Percentiles rank a stretch among this genome's conserved stretches.
phyloP scores from a whole-genome alignment of 2,113 vertebrate genomes.

The Zapus hudsonius region DNA sequence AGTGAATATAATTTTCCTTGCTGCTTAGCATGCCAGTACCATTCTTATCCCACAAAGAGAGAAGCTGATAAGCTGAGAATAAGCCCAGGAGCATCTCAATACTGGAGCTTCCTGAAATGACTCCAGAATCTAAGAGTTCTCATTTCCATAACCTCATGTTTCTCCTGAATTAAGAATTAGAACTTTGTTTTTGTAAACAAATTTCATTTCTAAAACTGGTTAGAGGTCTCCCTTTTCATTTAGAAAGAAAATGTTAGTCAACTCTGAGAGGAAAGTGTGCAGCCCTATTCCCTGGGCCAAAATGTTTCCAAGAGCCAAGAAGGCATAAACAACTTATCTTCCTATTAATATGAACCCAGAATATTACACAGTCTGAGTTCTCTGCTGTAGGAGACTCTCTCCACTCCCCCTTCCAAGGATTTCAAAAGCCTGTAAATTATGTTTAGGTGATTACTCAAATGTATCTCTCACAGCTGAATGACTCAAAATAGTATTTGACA shows the following conservation, averaged over 20 bases:
- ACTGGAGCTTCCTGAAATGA: neutral
- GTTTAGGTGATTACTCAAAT: neutral
- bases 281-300: neutral
- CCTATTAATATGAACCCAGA: neutral
- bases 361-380: neutral
- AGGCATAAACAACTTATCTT: neutral
- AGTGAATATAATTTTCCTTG: neutral
- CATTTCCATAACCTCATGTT: neutral
- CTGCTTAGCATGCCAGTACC: neutral
- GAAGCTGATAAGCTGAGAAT: neutral
- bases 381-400: neutral
- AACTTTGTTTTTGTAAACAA: neutral
- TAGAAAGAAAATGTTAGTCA: neutral
- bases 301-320: neutral
- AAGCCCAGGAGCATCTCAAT: neutral
- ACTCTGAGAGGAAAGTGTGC: neutral
- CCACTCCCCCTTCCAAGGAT: neutral
- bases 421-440: neutral
- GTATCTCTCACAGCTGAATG: neutral
- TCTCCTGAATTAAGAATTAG: neutral
- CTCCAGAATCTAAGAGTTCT: neutral
- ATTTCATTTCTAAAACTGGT: neutral
- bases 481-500: conserved; percentile 48
- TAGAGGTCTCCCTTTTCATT: neutral
- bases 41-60: neutral